Evolutionary conservation across 2,797 vertebrate species (phyloP).

Genomic region (Choloepus didactylus): DNA sequence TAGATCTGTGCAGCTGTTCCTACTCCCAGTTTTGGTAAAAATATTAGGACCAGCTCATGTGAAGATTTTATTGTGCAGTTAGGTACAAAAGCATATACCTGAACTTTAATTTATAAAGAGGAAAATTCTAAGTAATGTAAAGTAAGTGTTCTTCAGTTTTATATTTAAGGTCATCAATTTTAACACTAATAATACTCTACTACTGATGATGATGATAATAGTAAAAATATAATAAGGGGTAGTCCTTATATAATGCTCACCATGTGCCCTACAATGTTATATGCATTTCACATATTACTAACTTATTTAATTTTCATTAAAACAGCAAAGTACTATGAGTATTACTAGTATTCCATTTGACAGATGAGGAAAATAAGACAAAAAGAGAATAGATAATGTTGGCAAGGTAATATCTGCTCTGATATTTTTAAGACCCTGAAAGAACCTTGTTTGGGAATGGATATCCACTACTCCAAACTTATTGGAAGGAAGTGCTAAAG

Average conservation of each 20-base stretch:
- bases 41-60: not conserved
- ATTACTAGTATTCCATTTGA: not conserved
- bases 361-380: not conserved
- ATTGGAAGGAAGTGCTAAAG: not conserved
- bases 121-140: not conserved
- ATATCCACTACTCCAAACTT: not conserved
- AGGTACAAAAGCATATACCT: not conserved
- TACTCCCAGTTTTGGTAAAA: not conserved
- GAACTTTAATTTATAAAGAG: not conserved
- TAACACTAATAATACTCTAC: not conserved
- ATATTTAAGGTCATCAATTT: not conserved
- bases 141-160: not conserved
- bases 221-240: not conserved
- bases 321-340: not conserved
- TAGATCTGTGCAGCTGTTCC: not conserved
- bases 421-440: not conserved
- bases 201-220: not conserved
- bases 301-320: not conserved
- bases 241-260: not conserved
- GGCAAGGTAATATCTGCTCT: not conserved
- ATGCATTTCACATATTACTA: not conserved
- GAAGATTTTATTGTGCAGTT: not conserved
- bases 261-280: not conserved
- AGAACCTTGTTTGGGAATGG: not conserved
- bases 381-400: not conserved